phyloP scores from a whole-genome alignment of 2,797 vertebrate genomes.

The Smutsia temminckii region DNA sequence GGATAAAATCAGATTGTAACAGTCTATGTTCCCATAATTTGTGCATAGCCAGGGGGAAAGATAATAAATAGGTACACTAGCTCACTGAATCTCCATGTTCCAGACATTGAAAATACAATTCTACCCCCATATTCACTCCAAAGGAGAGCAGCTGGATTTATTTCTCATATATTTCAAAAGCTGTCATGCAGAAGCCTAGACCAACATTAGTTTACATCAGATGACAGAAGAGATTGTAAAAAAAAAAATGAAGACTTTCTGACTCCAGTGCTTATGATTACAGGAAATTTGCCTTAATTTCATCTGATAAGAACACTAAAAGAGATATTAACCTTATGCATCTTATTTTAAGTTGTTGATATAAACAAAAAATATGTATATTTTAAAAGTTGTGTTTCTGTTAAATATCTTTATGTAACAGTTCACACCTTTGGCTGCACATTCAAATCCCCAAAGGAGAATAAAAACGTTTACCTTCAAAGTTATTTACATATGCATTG shows the following conservation, averaged over 20 bases:
- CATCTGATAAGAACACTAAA: not conserved
- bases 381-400: not conserved
- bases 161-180: constrained; percentile 60
- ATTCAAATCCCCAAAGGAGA: not conserved
- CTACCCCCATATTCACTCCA: not conserved
- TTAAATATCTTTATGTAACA: not conserved
- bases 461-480: not conserved
- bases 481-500: not conserved
- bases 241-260: not conserved
- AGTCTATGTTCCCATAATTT: not conserved
- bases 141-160: constrained; percentile 53
- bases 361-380: not conserved
- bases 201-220: not conserved
- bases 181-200: not conserved
- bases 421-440: not conserved
- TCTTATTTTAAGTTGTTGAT: constrained; percentile 6
- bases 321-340: not conserved
- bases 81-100: constrained; percentile 13
- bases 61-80: constrained; percentile 16
- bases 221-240: not conserved
- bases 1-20: constrained; percentile 60
- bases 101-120: constrained; percentile 5
- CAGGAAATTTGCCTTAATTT: not conserved
- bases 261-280: not conserved
- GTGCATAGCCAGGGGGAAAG: constrained; percentile 7